These are phyloP conservation scores for Nettapus auritus DNA, from an alignment of 2,113 vertebrate species.

Conservation along the genomic window DNA sequence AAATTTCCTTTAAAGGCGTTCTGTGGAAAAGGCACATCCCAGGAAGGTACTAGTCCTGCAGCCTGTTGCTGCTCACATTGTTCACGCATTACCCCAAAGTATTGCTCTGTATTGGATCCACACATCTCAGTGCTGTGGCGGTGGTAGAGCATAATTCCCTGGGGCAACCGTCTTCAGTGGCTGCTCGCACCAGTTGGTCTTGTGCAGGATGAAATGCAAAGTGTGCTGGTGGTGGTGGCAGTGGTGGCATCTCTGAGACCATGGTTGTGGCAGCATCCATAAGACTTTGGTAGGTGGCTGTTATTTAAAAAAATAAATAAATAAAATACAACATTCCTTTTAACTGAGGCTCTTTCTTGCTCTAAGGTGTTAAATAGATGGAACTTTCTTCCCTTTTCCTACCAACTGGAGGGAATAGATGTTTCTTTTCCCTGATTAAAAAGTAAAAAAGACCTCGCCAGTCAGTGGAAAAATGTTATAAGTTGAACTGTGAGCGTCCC, in stretches of 20 bases:
- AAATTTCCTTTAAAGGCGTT: background rate
- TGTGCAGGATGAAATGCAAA: background rate
- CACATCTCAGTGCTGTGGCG: background rate
- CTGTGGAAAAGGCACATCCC: background rate
- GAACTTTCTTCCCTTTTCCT: slow-evolving; percentile 43
- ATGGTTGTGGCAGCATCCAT: background rate
- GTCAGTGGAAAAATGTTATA: background rate
- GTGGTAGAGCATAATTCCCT: background rate
- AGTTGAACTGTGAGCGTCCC: background rate
- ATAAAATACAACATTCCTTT: background rate
- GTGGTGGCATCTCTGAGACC: too few species aligned
- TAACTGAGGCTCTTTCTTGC: background rate
- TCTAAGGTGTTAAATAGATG: background rate
- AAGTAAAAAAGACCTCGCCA: background rate
- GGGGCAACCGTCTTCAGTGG: background rate
- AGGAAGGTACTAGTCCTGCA: background rate
- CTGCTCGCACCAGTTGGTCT: background rate
- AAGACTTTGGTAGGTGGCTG: background rate
- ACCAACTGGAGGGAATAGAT: slow-evolving; percentile 9
- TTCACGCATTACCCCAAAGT: background rate
- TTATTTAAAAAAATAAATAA: slow-evolving; percentile 3
- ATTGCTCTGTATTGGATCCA: background rate
- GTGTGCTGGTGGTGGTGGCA: fast-evolving
- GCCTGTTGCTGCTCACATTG: background rate
- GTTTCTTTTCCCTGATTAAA: slow-evolving; percentile 4